Evolutionary conservation across 2,888 invertebrate genomes (phyloP), one percentile per base, ranked within the genome.

Genomic region (Andrena marginata): DNA sequence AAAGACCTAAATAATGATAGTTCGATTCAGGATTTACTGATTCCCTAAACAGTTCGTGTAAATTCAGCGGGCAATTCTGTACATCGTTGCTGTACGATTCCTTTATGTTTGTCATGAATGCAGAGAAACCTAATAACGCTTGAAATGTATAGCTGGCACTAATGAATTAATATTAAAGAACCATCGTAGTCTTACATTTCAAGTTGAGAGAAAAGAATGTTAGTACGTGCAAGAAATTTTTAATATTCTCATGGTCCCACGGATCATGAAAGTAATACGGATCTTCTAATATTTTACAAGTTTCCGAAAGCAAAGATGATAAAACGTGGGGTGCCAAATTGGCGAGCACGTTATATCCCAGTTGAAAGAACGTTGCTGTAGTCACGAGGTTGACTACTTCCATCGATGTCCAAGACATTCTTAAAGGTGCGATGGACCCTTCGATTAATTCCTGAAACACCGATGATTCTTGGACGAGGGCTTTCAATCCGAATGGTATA

Each of bases 381-480:
- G 92, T 89, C 23, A 94, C 87, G 60, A 94, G 93, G 42, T 91
- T 87, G 10, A 92, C 90, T n/a, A 93, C 88, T 54, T 92, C 89
- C 59, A 88, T 91, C 6, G 90, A 90, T 42, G 86, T 91, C 94
- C 94, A 94, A 1, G 92, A 91, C 56, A 90, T 89, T 82, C 92
- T 88, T 7, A 94, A 78, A 3, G 94, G 93, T 42, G 91, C 91
- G 29, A 93, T 90, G 3, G 90, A 92, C 49, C 91, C 91, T 35
- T 92, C 90, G 49, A 94, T 91, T 33, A 94, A 62, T 87, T 94
- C 94, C 64, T 91, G 90, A n/a, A 94, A 92, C 10, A 92, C 89
- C 6, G 89, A 69, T 6, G 89, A 77, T 62, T 92, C 91, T 4
- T 87, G 85, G 2, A 92, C 87, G 23, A 94, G 84, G 69, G 89